Evolutionary conservation across 2,888 invertebrate species (phyloP).

Genomic region (Synanthedon tipuliformis): DNA sequence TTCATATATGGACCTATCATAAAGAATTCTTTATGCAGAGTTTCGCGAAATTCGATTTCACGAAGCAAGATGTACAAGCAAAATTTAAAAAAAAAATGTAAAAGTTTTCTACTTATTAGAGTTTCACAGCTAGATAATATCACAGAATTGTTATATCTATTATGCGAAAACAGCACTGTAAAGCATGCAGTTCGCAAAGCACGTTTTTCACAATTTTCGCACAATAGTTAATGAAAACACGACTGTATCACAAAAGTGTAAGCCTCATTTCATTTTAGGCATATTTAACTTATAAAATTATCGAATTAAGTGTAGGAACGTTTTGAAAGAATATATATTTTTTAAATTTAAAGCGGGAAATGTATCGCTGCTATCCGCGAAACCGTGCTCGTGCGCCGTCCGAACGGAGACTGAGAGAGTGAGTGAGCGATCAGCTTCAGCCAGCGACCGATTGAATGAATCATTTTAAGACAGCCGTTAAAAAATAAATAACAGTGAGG

Average conservation of each 20-base stretch:
- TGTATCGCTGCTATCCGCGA: constrained; percentile 26
- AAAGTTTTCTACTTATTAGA: constrained; percentile 13
- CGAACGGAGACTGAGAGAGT: constrained; percentile 55
- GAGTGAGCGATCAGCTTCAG: constrained; percentile 8
- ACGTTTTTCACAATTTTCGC: constrained; percentile 38
- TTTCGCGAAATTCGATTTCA: constrained; percentile 63
- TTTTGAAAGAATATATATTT: constrained; percentile 11
- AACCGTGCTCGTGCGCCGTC: constrained; percentile 41
- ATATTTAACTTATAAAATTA: constrained; percentile 26
- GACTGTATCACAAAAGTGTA: background rate
- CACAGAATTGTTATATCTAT: constrained; percentile 53
- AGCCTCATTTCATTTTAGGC: constrained; percentile 61
- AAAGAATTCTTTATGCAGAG: constrained; percentile 52
- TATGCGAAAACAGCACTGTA: constrained; percentile 30
- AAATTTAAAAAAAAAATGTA: constrained; percentile 13
- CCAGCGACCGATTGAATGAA: too few species aligned
- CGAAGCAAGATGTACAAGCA: constrained; percentile 36
- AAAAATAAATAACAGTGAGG: constrained; percentile 55
- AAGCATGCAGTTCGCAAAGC: constrained; percentile 33
- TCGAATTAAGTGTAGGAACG: constrained; percentile 17
- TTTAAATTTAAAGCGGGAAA: constrained; percentile 54
- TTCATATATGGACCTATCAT: constrained; percentile 70
- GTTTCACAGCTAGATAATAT: constrained; percentile 50
- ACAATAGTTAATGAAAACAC: constrained; percentile 15
- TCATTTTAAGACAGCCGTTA: constrained; percentile 32